phyloP scores from a whole-genome alignment of 1,140 invertebrate genomes.

The Sesamia nonagrioides region DNA sequence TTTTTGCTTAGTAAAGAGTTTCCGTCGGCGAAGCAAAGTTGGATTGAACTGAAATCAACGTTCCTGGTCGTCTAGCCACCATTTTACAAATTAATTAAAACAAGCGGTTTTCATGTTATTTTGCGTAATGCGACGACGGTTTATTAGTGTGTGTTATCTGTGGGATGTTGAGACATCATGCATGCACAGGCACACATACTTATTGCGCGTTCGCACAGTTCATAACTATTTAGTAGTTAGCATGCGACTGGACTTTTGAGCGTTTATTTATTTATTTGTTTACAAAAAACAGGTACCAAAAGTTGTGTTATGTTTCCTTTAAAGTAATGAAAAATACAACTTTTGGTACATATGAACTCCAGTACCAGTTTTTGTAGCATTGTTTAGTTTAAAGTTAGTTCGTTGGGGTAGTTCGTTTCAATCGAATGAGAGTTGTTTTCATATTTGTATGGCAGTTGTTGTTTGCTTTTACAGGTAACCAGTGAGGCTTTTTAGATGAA shows the following conservation, averaged over 20 bases:
- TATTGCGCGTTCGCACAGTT: too few species aligned
- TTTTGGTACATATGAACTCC: not conserved
- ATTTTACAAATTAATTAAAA: conserved; percentile 58
- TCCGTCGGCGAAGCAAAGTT: not conserved
- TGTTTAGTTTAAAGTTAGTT: conserved; percentile 17
- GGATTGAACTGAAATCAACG: conserved; percentile 53
- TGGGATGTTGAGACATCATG: too few species aligned
- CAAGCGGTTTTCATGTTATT: conserved; percentile 41
- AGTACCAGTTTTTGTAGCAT: not conserved
- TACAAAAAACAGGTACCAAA: too few species aligned
- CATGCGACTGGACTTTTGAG: too few species aligned
- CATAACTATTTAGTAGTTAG: too few species aligned
- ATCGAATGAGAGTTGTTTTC: not conserved
- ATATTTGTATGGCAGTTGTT: not conserved
- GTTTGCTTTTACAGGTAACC: not conserved
- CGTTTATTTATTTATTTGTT: too few species aligned
- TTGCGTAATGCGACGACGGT: too few species aligned
- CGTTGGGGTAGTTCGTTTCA: not conserved
- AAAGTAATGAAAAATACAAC: too few species aligned
- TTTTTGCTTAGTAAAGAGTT: conserved; percentile 5
- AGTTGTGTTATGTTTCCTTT: too few species aligned
- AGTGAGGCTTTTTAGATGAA: not conserved
- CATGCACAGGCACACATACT: too few species aligned
- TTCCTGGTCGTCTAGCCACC: conserved; percentile 38
- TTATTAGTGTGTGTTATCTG: too few species aligned